Evolutionary conservation across 2,113 vertebrate species (phyloP).

Genomic region (Plectropomus leopardus): DNA sequence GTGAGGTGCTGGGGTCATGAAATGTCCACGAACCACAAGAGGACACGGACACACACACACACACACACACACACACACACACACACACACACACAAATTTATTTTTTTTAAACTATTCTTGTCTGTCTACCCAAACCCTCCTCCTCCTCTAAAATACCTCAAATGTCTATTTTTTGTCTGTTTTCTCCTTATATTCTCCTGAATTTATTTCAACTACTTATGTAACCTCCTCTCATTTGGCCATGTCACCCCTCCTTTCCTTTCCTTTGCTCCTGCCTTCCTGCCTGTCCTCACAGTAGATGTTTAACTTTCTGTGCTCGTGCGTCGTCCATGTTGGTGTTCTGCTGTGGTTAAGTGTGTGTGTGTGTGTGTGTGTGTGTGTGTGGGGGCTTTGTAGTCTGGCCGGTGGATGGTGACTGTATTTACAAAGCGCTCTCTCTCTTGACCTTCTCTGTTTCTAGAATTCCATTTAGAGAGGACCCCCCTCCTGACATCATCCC

Average conservation of each 20-base stretch:
- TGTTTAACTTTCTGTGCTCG: conserved; percentile 44
- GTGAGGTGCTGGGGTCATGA: not conserved
- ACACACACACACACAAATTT: not conserved
- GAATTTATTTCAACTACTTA: conserved; percentile 71
- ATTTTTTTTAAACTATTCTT: not conserved
- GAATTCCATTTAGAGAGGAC: conserved; percentile 99
- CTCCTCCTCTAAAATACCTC: not conserved
- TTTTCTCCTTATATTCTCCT: conserved; percentile 35
- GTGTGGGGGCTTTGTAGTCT: conserved; percentile 54
- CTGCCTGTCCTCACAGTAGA: conserved; percentile 42
- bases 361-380: conserved; percentile 20
- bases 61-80: not conserved
- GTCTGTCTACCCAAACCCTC: not conserved
- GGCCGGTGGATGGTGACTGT: conserved; percentile 51
- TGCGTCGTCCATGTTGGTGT: conserved; percentile 31
- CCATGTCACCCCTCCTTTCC: conserved; percentile 49
- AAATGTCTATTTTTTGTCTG: conserved; percentile 2
- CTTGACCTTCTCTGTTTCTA: conserved; percentile 90
- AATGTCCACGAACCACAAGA: conserved; percentile 27
- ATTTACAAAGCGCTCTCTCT: conserved; percentile 72
- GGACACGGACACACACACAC: not conserved
- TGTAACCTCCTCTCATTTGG: conserved; percentile 56
- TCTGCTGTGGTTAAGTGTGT: conserved; percentile 33
- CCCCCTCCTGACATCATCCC: conserved; percentile 98
- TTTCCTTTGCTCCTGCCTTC: conserved; percentile 57